Evolutionary conservation across 2,888 invertebrate species (phyloP).

Genomic region (Ganaspis brasiliensis): DNA sequence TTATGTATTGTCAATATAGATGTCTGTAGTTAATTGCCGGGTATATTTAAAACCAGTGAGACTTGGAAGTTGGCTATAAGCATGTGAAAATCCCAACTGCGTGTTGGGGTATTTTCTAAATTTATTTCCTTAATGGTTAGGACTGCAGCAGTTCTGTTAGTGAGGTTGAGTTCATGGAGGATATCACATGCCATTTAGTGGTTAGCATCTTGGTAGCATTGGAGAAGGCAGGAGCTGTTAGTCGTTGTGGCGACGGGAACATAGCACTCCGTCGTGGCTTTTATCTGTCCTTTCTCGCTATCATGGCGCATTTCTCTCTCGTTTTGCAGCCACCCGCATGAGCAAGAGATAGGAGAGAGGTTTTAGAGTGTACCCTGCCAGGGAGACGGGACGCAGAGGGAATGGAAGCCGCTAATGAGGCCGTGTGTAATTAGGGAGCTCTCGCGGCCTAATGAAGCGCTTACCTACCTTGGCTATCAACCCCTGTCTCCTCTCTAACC

Average conservation of each 20-base stretch:
- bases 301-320: slow-evolving; percentile 53
- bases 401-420: slow-evolving; percentile 79
- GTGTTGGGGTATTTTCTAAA: too few relatives aligned
- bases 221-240: slow-evolving; percentile 67
- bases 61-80: too few relatives aligned
- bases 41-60: too few relatives aligned
- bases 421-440: slow-evolving; percentile 80
- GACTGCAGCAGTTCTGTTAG: too few relatives aligned
- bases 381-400: slow-evolving; percentile 55
- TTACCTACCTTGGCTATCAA: slow-evolving; percentile 78
- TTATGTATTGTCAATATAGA: too few relatives aligned
- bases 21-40: too few relatives aligned
- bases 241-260: slow-evolving; percentile 73
- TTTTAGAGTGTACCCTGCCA: slow-evolving; percentile 65
- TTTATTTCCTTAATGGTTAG: too few relatives aligned
- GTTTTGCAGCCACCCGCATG: slow-evolving; percentile 50
- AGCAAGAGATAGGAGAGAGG: slow-evolving; percentile 60
- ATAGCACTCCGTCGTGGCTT: slow-evolving; percentile 65
- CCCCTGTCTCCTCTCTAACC: slow-evolving; percentile 66
- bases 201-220: slow-evolving; percentile 66
- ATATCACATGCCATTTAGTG: slow-evolving; percentile 71
- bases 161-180: slow-evolving; percentile 54
- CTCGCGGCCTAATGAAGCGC: slow-evolving; percentile 81
- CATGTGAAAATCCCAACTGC: too few relatives aligned
- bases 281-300: slow-evolving; percentile 52